Evolutionary conservation across 2,888 invertebrate genomes (phyloP).

Genomic region (Synergus laeviventris): DNA sequence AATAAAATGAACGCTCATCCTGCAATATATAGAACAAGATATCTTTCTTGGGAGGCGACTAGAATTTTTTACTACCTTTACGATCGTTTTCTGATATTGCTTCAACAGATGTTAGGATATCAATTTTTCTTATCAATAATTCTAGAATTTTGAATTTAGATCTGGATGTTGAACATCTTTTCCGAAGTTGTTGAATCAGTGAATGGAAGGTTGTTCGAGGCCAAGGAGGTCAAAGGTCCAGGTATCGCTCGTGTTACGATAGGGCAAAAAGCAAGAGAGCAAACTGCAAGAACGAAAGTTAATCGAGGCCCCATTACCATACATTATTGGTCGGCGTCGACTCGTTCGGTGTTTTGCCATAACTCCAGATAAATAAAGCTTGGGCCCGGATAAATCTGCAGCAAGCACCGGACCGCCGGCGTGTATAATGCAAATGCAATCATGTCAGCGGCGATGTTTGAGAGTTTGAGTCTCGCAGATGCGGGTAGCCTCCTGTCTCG

Average conservation of each 20-base stretch:
- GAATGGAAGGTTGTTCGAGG: constrained; percentile 18
- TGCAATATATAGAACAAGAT: not conserved
- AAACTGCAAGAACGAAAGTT: constrained; percentile 60
- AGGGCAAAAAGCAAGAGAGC: constrained; percentile 53
- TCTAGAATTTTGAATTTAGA: not conserved
- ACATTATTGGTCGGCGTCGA: constrained; percentile 70
- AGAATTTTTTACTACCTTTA: not conserved
- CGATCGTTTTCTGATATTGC: not conserved
- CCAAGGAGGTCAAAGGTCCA: constrained; percentile 52
- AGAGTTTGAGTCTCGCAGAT: constrained; percentile 29
- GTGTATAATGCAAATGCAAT: constrained; percentile 76
- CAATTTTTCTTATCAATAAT: not conserved
- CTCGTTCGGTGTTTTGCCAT: constrained; percentile 72
- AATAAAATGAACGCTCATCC: not conserved
- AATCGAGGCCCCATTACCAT: constrained; percentile 73
- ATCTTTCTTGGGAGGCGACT: not conserved
- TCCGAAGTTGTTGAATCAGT: constrained; percentile 7
- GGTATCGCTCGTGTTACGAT: constrained; percentile 52
- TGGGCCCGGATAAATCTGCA: constrained; percentile 71
- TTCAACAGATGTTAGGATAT: not conserved
- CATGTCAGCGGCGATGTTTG: constrained; percentile 64
- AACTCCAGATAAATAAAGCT: constrained; percentile 75
- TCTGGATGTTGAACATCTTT: not conserved
- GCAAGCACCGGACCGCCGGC: constrained; percentile 56
- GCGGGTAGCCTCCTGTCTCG: constrained; percentile 25